Evolutionary conservation across 2,113 vertebrate species (phyloP).

Genomic region (Tetrax tetrax): DNA sequence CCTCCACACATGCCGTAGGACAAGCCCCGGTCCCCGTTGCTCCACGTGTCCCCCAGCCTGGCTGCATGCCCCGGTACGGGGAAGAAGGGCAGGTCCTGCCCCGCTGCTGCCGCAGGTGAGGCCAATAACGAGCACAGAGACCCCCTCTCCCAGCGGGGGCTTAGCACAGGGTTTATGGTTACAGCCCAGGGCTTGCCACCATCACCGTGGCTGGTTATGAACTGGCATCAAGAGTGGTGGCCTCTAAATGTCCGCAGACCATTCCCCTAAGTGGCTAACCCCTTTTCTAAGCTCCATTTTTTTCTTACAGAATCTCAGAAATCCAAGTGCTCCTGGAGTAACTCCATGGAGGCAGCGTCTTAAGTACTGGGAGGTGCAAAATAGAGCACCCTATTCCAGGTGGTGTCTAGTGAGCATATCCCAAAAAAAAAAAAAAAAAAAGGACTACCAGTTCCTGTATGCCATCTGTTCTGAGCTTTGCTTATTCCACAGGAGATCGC

Average conservation of each 20-base stretch:
- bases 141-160: neutral
- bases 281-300: neutral
- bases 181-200: too few relatives aligned
- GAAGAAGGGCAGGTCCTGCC: accelerated
- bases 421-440: neutral
- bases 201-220: neutral
- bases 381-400: neutral
- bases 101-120: neutral
- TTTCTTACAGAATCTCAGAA: neutral
- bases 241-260: too few relatives aligned
- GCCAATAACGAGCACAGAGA: accelerated
- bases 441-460: neutral
- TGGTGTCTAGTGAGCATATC: neutral
- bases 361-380: too few relatives aligned
- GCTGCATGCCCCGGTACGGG: accelerated
- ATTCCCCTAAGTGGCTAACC: neutral
- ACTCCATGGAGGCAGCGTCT: accelerated
- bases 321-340: neutral
- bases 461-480: neutral
- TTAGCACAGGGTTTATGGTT: accelerated
- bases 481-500: accelerated
- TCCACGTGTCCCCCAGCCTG: accelerated
- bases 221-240: accelerated
- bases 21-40: accelerated
- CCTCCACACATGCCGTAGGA: accelerated